Conservation (phyloP, 2,888 invertebrate genomes). For the Myathropa florea region DNA sequence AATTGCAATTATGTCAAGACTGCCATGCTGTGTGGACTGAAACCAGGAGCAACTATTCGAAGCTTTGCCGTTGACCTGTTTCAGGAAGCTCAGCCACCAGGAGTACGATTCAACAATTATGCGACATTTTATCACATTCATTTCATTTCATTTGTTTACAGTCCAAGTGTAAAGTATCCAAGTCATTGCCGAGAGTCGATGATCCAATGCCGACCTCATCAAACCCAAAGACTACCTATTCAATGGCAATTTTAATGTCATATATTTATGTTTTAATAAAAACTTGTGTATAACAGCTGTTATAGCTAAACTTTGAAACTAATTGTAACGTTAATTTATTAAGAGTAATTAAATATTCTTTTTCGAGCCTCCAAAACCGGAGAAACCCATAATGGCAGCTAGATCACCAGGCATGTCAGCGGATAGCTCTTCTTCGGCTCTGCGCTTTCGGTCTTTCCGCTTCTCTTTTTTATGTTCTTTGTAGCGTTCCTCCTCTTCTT, state of each 20-base stretch:
- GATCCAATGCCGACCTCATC: constrained; percentile 75
- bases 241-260: constrained; percentile 6
- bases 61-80: too few relatives aligned
- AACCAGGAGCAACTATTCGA: too few relatives aligned
- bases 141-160: constrained; percentile 4
- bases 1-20: too few relatives aligned
- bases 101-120: neutral
- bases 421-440: constrained; percentile 86
- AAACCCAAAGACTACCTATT: neutral
- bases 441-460: constrained; percentile 93
- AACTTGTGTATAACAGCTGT: constrained; percentile 31
- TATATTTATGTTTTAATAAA: constrained; percentile 38
- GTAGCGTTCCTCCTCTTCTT: constrained; percentile 97
- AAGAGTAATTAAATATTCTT: constrained; percentile 81
- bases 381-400: constrained; percentile 96
- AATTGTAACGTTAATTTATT: constrained; percentile 4
- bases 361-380: constrained; percentile 93
- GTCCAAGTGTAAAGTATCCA: constrained; percentile 73
- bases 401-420: constrained; percentile 85
- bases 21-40: too few relatives aligned
- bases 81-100: neutral
- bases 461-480: constrained; percentile 94
- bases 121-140: too few relatives aligned
- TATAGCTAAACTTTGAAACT: constrained; percentile 26
- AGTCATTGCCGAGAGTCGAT: constrained; percentile 74